Conservation (phyloP, 2,797 vertebrate genomes). For the Lepilemur septentrionalis region DNA sequence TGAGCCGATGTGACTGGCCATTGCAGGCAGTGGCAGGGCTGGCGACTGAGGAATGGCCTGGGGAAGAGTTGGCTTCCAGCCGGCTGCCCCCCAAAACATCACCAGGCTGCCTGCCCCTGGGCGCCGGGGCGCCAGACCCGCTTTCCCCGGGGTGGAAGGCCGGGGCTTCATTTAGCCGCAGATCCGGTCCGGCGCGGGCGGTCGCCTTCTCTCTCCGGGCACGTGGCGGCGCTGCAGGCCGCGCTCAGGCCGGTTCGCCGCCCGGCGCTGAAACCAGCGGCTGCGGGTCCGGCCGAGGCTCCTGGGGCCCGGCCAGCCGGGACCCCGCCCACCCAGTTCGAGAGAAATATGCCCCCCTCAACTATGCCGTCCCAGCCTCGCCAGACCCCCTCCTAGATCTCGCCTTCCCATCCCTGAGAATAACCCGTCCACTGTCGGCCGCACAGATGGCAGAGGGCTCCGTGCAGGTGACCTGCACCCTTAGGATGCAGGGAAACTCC, state of each 20-base stretch:
- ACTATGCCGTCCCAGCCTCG: rapidly evolving
- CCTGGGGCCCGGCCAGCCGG: rapidly evolving
- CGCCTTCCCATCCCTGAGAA: background rate
- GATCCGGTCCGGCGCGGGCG: rapidly evolving
- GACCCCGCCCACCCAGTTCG: rapidly evolving
- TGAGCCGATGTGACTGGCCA: background rate
- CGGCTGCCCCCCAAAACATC: rapidly evolving
- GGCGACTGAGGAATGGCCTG: rapidly evolving
- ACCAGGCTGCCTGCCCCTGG: background rate
- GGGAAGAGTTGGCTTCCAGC: background rate
- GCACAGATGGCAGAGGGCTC: background rate
- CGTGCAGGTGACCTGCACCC: no score
- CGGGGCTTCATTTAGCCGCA: rapidly evolving
- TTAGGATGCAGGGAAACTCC: background rate
- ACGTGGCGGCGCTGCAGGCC: constrained; percentile 73
- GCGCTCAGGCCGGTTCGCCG: rapidly evolving
- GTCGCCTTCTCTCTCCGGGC: background rate
- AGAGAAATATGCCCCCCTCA: background rate
- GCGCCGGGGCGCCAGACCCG: no score
- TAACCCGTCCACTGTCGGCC: background rate
- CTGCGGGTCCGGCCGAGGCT: rapidly evolving
- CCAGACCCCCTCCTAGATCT: background rate
- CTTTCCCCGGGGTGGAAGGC: background rate
- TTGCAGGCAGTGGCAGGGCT: background rate
- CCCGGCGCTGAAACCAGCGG: rapidly evolving